These are phyloP conservation scores for Uria aalge DNA, from an alignment of 2,113 vertebrate genomes.

Conservation along the genomic window DNA sequence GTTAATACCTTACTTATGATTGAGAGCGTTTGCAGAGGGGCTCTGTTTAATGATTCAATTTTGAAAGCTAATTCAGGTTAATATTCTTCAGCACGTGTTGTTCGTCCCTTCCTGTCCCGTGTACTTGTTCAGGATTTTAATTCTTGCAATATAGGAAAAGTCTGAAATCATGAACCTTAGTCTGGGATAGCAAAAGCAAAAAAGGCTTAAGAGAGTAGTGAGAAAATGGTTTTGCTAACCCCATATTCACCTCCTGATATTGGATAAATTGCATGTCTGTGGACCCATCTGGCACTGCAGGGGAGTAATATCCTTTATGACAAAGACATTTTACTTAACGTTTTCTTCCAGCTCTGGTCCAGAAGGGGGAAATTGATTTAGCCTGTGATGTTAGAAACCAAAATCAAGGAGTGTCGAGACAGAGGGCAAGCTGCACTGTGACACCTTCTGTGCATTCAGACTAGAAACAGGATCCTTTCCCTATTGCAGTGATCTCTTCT, in stretches of 20 bases:
- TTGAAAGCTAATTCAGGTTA: conserved; percentile 13
- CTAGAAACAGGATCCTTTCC: conserved; percentile 17
- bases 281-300: not conserved
- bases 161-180: not conserved
- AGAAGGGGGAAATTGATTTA: conserved; percentile 36
- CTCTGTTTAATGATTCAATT: not conserved
- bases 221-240: conserved; percentile 52
- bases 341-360: conserved; percentile 13
- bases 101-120: not conserved
- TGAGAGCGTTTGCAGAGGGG: not conserved
- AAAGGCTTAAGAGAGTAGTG: not conserved
- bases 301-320: conserved; percentile 32
- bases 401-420: conserved; percentile 6
- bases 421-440: not conserved
- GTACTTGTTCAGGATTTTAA: not conserved
- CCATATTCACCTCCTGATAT: not conserved
- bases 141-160: not conserved
- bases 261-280: conserved; percentile 34
- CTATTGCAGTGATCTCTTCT: conserved; percentile 25
- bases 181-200: not conserved
- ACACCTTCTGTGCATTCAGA: not conserved
- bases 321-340: conserved; percentile 35
- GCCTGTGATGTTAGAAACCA: not conserved
- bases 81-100: not conserved
- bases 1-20: not conserved